Evolutionary conservation across 2,113 vertebrate species (phyloP).

Genomic region (Sylvia atricapilla): DNA sequence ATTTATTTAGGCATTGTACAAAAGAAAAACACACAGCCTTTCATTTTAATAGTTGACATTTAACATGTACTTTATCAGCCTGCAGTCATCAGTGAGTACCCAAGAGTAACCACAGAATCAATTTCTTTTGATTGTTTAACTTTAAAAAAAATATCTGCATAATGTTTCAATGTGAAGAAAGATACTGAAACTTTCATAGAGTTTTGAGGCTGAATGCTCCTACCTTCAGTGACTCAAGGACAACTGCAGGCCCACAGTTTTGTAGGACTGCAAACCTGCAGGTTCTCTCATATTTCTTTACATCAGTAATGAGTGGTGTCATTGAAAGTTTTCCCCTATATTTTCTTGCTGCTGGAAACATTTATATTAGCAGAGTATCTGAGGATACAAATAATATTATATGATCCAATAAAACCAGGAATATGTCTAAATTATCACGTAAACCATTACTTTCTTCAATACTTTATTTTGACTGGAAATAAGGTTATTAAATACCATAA

Average conservation of each 20-base stretch:
- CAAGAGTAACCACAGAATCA: not conserved
- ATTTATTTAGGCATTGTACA: not conserved
- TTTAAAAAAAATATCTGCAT: rapidly evolving
- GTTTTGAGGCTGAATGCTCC: not conserved
- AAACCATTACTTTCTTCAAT: not conserved
- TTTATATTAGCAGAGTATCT: not conserved
- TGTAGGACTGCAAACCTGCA: not conserved
- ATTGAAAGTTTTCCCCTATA: not conserved
- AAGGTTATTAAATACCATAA: not conserved
- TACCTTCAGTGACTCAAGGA: not conserved
- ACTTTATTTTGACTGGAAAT: not conserved
- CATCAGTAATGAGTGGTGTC: not conserved
- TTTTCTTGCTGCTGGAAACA: not conserved
- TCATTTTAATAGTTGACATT: not conserved
- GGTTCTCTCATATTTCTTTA: not conserved
- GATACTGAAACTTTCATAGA: not conserved
- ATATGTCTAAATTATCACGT: not conserved
- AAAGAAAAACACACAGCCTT: not conserved
- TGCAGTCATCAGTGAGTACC: not conserved
- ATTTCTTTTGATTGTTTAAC: not conserved
- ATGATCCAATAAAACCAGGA: not conserved
- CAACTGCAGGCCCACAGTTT: not conserved
- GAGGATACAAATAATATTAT: not conserved
- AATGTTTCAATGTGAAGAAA: not conserved
- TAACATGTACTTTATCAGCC: not conserved